phyloP scores from a whole-genome alignment of 37 sponge, comb jelly and placozoan genomes.

The Spongilla lacustris region DNA sequence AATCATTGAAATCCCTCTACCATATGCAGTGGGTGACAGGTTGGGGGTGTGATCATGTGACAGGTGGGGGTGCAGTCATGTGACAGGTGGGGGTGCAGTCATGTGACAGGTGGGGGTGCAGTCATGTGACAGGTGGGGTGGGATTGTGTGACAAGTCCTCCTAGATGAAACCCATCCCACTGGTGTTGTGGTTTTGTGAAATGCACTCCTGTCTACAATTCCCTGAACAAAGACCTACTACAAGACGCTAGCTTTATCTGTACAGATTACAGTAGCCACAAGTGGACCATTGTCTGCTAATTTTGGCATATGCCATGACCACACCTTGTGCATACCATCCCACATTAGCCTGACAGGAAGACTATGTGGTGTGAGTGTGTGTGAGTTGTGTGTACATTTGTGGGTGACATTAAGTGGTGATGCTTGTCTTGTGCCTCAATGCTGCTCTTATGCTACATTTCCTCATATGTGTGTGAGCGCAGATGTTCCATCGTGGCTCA shows the following conservation, averaged over 20 bases:
- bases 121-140: neutral
- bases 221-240: neutral
- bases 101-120: too few species aligned
- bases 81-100: too few species aligned
- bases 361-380: constrained; percentile 14
- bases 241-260: neutral
- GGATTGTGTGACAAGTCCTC: too few species aligned
- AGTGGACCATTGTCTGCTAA: neutral
- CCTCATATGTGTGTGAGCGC: neutral
- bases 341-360: neutral
- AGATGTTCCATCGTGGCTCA: constrained; percentile 92
- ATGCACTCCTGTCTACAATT: neutral
- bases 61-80: too few species aligned
- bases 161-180: neutral
- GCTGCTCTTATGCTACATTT: neutral
- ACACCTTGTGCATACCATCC: neutral
- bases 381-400: constrained; percentile 19
- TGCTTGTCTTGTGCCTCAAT: neutral
- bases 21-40: too few species aligned
- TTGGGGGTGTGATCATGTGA: too few species aligned
- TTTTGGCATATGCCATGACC: neutral
- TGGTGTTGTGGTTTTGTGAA: neutral
- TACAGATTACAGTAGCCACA: neutral
- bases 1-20: neutral
- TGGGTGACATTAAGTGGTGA: neutral